phyloP scores from a whole-genome alignment of 2,888 invertebrate genomes.

The Electrophaes corylata region DNA sequence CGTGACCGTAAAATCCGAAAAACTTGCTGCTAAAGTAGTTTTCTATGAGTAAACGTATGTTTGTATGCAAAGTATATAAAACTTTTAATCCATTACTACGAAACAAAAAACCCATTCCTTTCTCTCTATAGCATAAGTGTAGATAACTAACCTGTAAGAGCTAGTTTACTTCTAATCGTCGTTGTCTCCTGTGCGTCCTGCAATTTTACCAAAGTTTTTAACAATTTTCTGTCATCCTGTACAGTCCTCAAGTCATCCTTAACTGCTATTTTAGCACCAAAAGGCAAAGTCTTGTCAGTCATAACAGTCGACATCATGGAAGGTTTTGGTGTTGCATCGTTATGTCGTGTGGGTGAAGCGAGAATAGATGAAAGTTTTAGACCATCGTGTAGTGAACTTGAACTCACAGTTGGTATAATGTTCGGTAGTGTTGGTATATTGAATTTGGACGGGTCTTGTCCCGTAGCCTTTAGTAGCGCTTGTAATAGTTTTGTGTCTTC shows the following conservation, averaged over 20 bases:
- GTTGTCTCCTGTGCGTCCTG: slow-evolving; percentile 77
- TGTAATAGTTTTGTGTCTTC: slow-evolving; percentile 77
- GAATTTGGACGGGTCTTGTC: slow-evolving; percentile 76
- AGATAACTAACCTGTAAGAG: slow-evolving; percentile 70
- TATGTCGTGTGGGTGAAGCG: slow-evolving; percentile 67
- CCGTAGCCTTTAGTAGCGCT: slow-evolving; percentile 75
- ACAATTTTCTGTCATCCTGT: slow-evolving; percentile 73
- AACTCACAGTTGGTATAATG: slow-evolving; percentile 64
- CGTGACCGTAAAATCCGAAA: too few relatives aligned
- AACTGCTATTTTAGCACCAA: slow-evolving; percentile 71
- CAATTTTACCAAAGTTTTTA: slow-evolving; percentile 78
- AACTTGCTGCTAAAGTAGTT: too few relatives aligned
- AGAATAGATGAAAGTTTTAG: slow-evolving; percentile 60
- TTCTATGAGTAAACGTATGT: too few relatives aligned
- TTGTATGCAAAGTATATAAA: too few relatives aligned
- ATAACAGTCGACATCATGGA: slow-evolving; percentile 51
- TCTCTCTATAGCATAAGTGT: too few relatives aligned
- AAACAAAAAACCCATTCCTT: too few relatives aligned
- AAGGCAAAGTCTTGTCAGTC: slow-evolving; percentile 58
- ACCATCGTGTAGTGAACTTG: slow-evolving; percentile 50
- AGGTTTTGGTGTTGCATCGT: slow-evolving; percentile 65
- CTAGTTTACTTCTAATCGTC: slow-evolving; percentile 68
- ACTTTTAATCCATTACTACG: too few relatives aligned
- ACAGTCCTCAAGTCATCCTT: slow-evolving; percentile 68
- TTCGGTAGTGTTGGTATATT: slow-evolving; percentile 71